A percentile compares a stretch with the other conserved stretches of the same genome.
Evolutionary conservation across 1,140 invertebrate genomes (phyloP).

Genomic region (Drosophila burlai): DNA sequence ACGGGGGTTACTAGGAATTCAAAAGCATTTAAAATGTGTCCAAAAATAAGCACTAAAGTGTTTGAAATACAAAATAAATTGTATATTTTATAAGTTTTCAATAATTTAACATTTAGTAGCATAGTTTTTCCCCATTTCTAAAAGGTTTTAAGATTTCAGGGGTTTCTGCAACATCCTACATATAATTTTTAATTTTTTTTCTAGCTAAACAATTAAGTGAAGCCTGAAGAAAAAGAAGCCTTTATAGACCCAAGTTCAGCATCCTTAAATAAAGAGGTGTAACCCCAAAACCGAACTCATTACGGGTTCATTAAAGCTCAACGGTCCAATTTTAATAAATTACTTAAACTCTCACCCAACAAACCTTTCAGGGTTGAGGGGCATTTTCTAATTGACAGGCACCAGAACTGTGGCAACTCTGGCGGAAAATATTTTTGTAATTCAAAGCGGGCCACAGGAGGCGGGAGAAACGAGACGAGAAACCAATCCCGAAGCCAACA

Average conservation of each 20-base stretch:
- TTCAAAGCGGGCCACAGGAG: conserved; percentile 49
- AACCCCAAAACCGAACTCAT: conserved; percentile 17
- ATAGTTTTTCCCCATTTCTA: neutral
- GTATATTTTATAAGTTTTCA: neutral
- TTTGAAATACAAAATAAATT: neutral
- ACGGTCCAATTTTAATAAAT: conserved; percentile 46
- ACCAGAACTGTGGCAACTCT: conserved; percentile 52
- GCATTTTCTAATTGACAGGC: conserved; percentile 66
- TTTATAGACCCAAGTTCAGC: neutral
- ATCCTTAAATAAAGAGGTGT: neutral
- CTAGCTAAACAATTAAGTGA: neutral
- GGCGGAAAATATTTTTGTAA: conserved; percentile 75
- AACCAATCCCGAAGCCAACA: conserved; percentile 27
- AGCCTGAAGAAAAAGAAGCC: neutral
- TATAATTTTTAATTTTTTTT: neutral
- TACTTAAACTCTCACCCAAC: conserved; percentile 36
- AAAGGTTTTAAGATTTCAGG: neutral
- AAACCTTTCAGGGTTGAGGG: conserved; percentile 9
- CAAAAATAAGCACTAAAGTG: neutral
- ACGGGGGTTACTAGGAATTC: neutral
- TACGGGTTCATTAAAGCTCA: conserved; percentile 42
- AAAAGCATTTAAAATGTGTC: neutral
- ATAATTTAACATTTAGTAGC: fast-evolving
- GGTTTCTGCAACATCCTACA: neutral
- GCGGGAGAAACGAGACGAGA: conserved; percentile 23